Evolutionary conservation across 2,797 vertebrate genomes (phyloP).

Genomic region (Phylloscopus collybita): DNA sequence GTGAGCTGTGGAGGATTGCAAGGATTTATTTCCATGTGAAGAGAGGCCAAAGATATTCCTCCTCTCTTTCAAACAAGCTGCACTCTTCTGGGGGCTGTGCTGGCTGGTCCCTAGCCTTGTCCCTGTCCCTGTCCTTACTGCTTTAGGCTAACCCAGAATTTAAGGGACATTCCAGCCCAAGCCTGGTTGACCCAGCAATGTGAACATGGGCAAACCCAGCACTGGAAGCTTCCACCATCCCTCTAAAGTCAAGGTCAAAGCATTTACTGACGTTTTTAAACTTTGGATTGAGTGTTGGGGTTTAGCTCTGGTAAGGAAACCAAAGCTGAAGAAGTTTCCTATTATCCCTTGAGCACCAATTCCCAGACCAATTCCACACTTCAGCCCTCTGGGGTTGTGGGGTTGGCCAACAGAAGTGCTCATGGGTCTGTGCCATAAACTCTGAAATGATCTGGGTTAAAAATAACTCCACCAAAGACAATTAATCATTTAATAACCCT

Average conservation of each 20-base stretch:
- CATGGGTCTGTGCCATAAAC: background rate
- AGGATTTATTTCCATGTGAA: conserved; percentile 7
- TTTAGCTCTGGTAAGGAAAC: background rate
- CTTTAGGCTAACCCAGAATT: background rate
- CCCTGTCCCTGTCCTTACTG: background rate
- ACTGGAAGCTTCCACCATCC: background rate
- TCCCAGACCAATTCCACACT: conserved; percentile 24
- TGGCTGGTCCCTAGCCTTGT: background rate
- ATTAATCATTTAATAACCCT: conserved; percentile 45
- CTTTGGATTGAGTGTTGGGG: conserved; percentile 2
- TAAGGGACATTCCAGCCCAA: background rate
- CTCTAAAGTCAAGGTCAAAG: conserved; percentile 9
- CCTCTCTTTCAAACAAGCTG: conserved; percentile 32
- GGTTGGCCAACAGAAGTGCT: conserved; percentile 12
- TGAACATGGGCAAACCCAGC: background rate
- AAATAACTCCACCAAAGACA: conserved; percentile 51
- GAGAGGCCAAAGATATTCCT: conserved; percentile 46
- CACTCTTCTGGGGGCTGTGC: conserved; percentile 25
- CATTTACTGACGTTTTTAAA: conserved; percentile 37
- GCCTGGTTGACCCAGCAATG: background rate
- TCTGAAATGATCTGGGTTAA: conserved; percentile 42
- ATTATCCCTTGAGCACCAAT: conserved; percentile 32
- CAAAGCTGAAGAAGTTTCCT: conserved; percentile 13
- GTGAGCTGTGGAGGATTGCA: conserved; percentile 15
- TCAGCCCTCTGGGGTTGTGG: conserved; percentile 7